A percentile compares a stretch with the other conserved stretches of the same genome.
phyloP scores from a whole-genome alignment of 2,797 vertebrate species.

The Rhinichthys osculus region DNA sequence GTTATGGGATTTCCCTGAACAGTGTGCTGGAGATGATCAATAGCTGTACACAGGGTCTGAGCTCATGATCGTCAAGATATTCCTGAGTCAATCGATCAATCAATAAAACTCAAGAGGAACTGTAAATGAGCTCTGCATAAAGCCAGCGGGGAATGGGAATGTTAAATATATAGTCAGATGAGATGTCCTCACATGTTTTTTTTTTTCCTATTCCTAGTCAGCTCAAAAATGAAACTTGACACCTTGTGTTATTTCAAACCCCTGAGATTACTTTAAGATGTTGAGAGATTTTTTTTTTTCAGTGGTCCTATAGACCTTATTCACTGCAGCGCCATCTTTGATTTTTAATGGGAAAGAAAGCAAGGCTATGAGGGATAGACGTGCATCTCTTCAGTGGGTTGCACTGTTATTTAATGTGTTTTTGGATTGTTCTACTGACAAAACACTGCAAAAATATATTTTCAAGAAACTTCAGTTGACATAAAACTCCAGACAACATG shows the following conservation, averaged over 20 bases:
- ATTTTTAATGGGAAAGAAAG: too few relatives aligned
- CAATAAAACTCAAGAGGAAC: constrained; percentile 16
- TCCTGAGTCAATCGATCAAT: constrained; percentile 49
- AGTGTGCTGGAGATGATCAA: constrained; percentile 42
- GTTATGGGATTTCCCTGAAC: constrained; percentile 43
- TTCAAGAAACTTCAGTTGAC: too few relatives aligned
- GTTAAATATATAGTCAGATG: constrained; percentile 16
- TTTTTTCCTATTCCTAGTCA: background rate
- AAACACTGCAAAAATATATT: too few relatives aligned
- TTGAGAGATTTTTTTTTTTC: background rate
- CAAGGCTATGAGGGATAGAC: too few relatives aligned
- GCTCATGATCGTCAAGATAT: constrained; percentile 38
- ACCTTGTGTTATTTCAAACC: background rate
- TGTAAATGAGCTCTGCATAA: constrained; percentile 37
- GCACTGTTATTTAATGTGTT: too few relatives aligned
- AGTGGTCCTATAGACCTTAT: background rate
- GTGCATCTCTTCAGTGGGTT: too few relatives aligned
- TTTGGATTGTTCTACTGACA: too few relatives aligned
- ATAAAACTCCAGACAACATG: too few relatives aligned
- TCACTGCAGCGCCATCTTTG: too few relatives aligned
- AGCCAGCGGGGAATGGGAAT: background rate
- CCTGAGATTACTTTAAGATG: background rate
- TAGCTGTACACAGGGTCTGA: constrained; percentile 9
- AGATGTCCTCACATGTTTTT: background rate
- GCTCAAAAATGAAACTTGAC: background rate